Percentiles rank a stretch among this genome's conserved stretches.
Conservation (phyloP, 1,140 invertebrate genomes). For the Caenorhabditis tropicalis region DNA sequence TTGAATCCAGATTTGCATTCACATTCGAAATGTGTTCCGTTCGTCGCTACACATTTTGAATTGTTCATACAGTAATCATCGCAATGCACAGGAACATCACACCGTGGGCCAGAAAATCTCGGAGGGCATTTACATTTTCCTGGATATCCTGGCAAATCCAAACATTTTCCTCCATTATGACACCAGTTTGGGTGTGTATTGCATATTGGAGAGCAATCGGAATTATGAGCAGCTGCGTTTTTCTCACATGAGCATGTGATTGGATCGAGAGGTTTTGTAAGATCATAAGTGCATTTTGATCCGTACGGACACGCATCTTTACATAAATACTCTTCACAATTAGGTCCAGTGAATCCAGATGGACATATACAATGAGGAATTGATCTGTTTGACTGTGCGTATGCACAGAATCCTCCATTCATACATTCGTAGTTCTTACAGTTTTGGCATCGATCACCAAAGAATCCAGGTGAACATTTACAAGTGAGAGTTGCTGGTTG, state of each 20-base stretch:
- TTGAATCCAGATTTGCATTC: slow-evolving; percentile 24
- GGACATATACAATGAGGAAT: slow-evolving; percentile 6
- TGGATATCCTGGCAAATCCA: not conserved
- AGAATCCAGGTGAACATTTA: not conserved
- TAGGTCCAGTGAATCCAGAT: not conserved
- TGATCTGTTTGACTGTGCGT: not conserved
- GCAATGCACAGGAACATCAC: not conserved
- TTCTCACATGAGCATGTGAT: slow-evolving; percentile 11
- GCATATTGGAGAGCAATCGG: slow-evolving; percentile 25
- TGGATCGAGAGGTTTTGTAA: not conserved
- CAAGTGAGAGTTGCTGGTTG: not conserved
- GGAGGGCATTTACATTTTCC: slow-evolving; percentile 18
- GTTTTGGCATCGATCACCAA: slow-evolving; percentile 1
- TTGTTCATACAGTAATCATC: slow-evolving; percentile 24
- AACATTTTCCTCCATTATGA: slow-evolving; percentile 18
- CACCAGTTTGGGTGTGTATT: slow-evolving; percentile 10
- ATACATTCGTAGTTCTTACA: not conserved
- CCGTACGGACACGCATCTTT: slow-evolving; percentile 24
- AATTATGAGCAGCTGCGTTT: not conserved
- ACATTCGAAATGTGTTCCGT: slow-evolving; percentile 30
- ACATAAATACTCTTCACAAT: slow-evolving; percentile 5
- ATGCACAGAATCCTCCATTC: slow-evolving; percentile 12
- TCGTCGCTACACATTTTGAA: slow-evolving; percentile 1
- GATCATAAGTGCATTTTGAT: not conserved
- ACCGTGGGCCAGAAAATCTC: not conserved